Conservation (phyloP, 2,113 vertebrate genomes). For the Oreochromis tanganicae region DNA sequence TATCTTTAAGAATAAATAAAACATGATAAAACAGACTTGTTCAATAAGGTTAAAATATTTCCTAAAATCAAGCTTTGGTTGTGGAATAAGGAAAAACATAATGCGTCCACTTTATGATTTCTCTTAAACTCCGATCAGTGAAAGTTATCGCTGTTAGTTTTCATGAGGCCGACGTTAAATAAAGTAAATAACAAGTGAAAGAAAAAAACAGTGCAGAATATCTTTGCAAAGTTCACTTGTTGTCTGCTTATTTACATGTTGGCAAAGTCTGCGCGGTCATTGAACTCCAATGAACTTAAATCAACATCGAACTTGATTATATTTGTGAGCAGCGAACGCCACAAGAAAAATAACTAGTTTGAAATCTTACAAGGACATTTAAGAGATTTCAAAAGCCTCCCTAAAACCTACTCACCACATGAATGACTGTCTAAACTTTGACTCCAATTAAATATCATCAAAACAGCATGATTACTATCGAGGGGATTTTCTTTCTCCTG, state of each 20-base stretch:
- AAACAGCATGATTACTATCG: constrained; percentile 4
- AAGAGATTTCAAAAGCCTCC: background rate
- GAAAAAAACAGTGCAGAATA: background rate
- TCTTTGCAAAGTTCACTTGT: background rate
- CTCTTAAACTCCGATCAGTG: background rate
- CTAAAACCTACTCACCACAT: constrained; percentile 9
- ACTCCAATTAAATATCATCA: constrained; percentile 31
- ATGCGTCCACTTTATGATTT: background rate
- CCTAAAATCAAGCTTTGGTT: background rate
- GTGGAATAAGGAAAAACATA: background rate
- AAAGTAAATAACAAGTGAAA: background rate
- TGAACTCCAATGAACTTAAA: background rate
- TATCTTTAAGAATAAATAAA: background rate
- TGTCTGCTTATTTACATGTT: background rate
- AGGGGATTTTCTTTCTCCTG: constrained; percentile 30
- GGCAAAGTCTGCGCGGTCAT: background rate
- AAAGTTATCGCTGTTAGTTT: background rate
- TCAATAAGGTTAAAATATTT: background rate
- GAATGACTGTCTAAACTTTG: constrained; percentile 33
- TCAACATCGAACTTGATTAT: background rate
- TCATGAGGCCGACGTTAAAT: background rate
- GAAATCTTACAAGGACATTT: background rate
- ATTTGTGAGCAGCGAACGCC: background rate
- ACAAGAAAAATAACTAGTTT: background rate
- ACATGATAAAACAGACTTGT: background rate